Conservation (phyloP, 2,888 invertebrate genomes). For the Ametastegia equiseti region DNA sequence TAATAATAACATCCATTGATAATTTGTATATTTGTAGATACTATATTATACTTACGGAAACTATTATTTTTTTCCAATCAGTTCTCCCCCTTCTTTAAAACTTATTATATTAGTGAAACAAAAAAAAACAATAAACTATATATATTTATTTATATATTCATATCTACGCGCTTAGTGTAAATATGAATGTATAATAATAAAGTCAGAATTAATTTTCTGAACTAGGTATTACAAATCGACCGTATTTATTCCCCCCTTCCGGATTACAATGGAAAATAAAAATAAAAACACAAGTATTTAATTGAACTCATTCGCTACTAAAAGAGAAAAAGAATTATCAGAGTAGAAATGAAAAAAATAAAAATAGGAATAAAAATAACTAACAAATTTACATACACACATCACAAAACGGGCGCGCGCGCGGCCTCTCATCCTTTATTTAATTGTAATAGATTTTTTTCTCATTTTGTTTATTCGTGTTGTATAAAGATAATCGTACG, state of each 20-base stretch:
- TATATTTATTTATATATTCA: conserved; percentile 4
- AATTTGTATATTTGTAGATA: conserved; percentile 73
- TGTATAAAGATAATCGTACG: conserved; percentile 15
- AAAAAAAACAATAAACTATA: not conserved
- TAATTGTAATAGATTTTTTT: not conserved
- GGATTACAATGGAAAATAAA: no score
- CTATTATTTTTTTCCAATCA: conserved; percentile 1
- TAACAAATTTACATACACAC: conserved; percentile 1
- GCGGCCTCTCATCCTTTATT: not conserved
- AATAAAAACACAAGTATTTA: conserved; percentile 34
- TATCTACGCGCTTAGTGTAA: not conserved
- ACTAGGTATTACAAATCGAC: not conserved
- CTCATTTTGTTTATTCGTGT: not conserved
- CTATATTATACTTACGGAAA: conserved; percentile 43
- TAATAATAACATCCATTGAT: conserved; percentile 8
- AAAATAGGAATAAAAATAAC: not conserved
- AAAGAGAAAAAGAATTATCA: not conserved
- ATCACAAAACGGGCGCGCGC: conserved; percentile 8
- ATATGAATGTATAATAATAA: conserved; percentile 6
- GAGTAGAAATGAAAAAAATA: not conserved
- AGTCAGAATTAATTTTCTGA: conserved; percentile 1
- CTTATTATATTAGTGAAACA: not conserved
- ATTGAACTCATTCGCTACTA: not conserved
- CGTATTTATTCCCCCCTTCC: no score
- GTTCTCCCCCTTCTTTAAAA: not conserved